Conservation (phyloP, 2,797 vertebrate genomes). For the Propithecus perrieri region DNA sequence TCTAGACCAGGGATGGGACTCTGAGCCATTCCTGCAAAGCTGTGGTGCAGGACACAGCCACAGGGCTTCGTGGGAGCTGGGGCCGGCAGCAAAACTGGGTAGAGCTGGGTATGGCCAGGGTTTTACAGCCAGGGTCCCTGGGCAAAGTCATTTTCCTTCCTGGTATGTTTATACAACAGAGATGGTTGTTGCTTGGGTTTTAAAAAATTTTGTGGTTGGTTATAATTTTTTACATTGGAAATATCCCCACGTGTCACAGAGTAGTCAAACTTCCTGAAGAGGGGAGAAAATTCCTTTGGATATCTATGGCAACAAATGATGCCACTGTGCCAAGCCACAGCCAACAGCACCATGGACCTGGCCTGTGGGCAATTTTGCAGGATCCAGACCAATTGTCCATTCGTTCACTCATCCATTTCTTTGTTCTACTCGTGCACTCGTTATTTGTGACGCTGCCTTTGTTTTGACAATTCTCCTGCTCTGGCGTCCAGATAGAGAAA, state of each 20-base stretch:
- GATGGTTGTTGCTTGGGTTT: background rate
- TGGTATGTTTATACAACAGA: background rate
- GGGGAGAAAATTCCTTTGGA: background rate
- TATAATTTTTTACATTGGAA: constrained; percentile 43
- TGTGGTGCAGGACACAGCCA: background rate
- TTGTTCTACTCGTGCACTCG: background rate
- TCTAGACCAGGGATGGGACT: background rate
- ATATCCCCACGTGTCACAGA: background rate
- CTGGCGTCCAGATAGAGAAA: background rate
- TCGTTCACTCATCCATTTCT: background rate
- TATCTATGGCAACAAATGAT: background rate
- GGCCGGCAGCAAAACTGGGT: background rate
- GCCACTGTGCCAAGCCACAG: background rate
- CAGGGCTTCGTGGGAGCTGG: background rate
- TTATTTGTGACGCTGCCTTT: background rate
- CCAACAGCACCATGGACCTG: background rate
- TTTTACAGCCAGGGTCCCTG: constrained; percentile 19
- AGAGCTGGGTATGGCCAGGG: background rate
- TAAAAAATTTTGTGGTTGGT: background rate
- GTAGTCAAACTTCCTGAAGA: background rate
- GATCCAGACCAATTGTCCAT: background rate
- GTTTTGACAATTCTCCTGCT: background rate
- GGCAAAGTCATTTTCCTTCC: background rate
- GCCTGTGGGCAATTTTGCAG: background rate
- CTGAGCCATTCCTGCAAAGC: background rate